Evolutionary conservation across 2,888 invertebrate species (phyloP), one percentile per base, ranked within the genome.

Genomic region (Lymantria dispar): DNA sequence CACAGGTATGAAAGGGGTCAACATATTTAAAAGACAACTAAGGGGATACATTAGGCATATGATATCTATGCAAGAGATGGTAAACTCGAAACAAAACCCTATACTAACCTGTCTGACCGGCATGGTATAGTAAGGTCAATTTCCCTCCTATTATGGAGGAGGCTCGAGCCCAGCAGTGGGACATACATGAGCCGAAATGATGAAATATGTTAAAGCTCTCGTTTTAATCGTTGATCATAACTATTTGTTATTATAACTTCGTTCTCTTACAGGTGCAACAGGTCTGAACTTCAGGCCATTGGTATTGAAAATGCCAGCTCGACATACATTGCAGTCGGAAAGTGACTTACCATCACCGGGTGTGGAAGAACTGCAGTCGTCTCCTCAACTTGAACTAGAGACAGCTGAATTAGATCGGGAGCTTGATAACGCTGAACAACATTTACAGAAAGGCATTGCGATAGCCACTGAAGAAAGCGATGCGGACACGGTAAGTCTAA

Each of bases 401-500:
- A 61, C 76, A 0, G 70, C 74, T 11, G 86, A 86, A 52, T 63
- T 90, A n/a, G 84, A 91, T 7, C 66, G 78, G 30, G 80, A 88
- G 56, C 62, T 91, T 48, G 72, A 78, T 38, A 76, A 76, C 42
- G 87, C 82, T 47, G 88, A 89, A 55, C 78, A 78, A 33, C 86
- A 84, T 39, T 68, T 90, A 53, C 78, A 85, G 7, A 79, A 74
- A 52, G 85, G 77, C 29, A 80, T 83, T 3, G 79, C 87, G 31
- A 80, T 91, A 49, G 92, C 91, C 14, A 80, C 83, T 0, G 88
- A 87, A 47, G 92, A 92, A 58, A 90, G 88, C 50, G 91, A 91
- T 58, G 82, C 76, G 38, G 90, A 91, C 36, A 85, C 86, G 78
- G 91, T 91, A 62, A 83, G 88, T 80, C 15, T 48, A 3, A 22